Base-by-base conservation (phyloP, 1,140 invertebrate genomes). In the Cyclina sinensis region DNA sequence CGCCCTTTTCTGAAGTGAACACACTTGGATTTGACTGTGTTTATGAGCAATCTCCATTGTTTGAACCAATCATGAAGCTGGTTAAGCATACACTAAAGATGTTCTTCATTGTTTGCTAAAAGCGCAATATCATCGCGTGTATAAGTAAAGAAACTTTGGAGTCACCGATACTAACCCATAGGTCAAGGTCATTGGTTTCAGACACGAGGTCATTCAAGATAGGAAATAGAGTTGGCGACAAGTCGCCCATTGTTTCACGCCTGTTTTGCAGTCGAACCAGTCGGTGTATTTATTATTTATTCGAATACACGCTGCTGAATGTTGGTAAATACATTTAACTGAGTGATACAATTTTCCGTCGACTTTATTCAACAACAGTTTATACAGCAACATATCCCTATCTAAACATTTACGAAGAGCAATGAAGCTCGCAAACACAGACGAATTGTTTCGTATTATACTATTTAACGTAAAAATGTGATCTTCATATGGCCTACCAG, bases 211-310 rank as follows among this genome's bases (percentile, higher is more conserved):
- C 82, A 39, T 84, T 84, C 51, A 74, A 27, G 35, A 80, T 21
- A 5, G 76, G 39, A 37, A 88, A 88, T 37, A 80, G 30, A 37
- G 76, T 80, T 21, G 73, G 70, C 9, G 82, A 85, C 27, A 85
- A 37, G n/a, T 51, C 54, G 74, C 65, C 11, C 84, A 70, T 35
- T 87, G 85, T 87, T 68, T 87, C 11, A 87, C 85, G 21, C 76
- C 74, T 21, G 57, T 48, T 14, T 35, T 14, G 24, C 82, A 84
- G 11, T 48, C 24, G 32, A 84, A 73, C 82, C 82, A 84, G 62
- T 84, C 82, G 48, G 62, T 82, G 32, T 24, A 27, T 80, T 80
- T 51, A n/a, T 27, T 30, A 57, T 51, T 80, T 37, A 82, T 82
- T 4, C 80, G 54, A 18, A 59, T 39, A 54, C 35, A 39, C 9